Percentiles rank a stretch among this genome's conserved stretches.
Conservation (phyloP, 2,888 invertebrate species). For the Psylliodes chrysocephalus region DNA sequence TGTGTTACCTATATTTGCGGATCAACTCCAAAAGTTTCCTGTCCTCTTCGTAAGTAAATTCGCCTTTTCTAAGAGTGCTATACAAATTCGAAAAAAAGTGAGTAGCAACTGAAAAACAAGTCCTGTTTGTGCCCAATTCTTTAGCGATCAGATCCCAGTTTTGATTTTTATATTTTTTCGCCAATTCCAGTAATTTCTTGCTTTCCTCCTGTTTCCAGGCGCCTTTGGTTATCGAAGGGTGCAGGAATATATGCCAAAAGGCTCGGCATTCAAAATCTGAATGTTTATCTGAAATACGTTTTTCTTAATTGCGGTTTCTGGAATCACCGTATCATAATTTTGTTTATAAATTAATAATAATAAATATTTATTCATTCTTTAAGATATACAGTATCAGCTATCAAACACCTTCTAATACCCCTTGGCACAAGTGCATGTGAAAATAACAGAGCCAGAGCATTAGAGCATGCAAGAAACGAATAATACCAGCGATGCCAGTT, state of each 20-base stretch:
- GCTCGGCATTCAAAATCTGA: slow-evolving; percentile 72
- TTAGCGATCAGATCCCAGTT: slow-evolving; percentile 76
- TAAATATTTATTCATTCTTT: too few species aligned
- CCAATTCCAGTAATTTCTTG: slow-evolving; percentile 60
- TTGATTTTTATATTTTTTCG: slow-evolving; percentile 64
- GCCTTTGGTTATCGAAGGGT: slow-evolving; percentile 73
- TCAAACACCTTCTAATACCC: too few species aligned
- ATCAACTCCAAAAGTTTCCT: slow-evolving; percentile 71
- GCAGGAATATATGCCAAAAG: slow-evolving; percentile 78
- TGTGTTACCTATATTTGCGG: slow-evolving; percentile 65
- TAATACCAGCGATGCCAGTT: too few species aligned
- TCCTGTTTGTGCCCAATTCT: slow-evolving; percentile 69
- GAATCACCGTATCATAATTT: not conserved
- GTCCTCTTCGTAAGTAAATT: slow-evolving; percentile 79
- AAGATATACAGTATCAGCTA: too few species aligned
- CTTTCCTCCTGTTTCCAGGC: slow-evolving; percentile 69
- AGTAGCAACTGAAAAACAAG: slow-evolving; percentile 77
- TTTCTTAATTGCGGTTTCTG: not conserved
- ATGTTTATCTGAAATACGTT: slow-evolving; percentile 65
- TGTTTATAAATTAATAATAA: too few species aligned
- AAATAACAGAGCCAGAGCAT: too few species aligned
- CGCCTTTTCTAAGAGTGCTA: slow-evolving; percentile 55
- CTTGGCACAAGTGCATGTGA: too few species aligned
- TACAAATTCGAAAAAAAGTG: slow-evolving; percentile 70
- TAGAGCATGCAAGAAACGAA: too few species aligned